A percentile compares a stretch with the other conserved stretches of the same genome.
These are phyloP conservation scores for Thecophora atra DNA, from an alignment of 2,888 invertebrate species.

Conservation along the genomic window DNA sequence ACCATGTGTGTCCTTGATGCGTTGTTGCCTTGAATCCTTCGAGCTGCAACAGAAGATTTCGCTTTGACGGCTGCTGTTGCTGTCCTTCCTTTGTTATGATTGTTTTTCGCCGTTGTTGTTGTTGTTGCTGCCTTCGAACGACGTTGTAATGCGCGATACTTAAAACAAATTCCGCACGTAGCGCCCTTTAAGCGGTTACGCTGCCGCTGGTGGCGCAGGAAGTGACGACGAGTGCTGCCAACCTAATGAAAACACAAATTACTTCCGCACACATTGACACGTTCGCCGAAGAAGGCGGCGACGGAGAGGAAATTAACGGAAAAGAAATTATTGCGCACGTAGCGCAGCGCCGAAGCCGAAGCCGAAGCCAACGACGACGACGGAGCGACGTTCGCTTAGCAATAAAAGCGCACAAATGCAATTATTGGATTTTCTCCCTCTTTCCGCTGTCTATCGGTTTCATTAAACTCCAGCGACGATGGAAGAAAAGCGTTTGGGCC, in stretches of 20 bases:
- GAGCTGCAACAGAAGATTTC: neutral
- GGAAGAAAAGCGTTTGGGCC: too few relatives aligned
- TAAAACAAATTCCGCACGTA: slow-evolving; percentile 40
- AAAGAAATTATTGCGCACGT: neutral
- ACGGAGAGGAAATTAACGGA: neutral
- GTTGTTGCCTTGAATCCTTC: neutral
- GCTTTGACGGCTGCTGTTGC: neutral
- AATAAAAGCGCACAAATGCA: slow-evolving; percentile 53
- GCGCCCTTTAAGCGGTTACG: neutral
- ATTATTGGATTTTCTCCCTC: slow-evolving; percentile 49
- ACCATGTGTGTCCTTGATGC: slow-evolving; percentile 27
- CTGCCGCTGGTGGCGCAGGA: neutral
- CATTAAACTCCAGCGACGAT: too few relatives aligned
- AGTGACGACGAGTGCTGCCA: slow-evolving; percentile 47
- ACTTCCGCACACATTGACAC: slow-evolving; percentile 62
- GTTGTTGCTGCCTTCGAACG: slow-evolving; percentile 13
- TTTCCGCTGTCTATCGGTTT: too few relatives aligned
- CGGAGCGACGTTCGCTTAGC: slow-evolving; percentile 39
- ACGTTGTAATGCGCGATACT: slow-evolving; percentile 37
- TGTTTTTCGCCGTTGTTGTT: slow-evolving; percentile 11
- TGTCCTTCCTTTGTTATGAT: neutral
- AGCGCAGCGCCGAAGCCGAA: slow-evolving; percentile 37
- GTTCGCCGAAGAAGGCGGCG: slow-evolving; percentile 45
- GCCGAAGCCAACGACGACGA: neutral
- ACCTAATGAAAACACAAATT: slow-evolving; percentile 63